Base-by-base conservation (phyloP, 2,113 vertebrate genomes). In the Scartelaos histophorus region DNA sequence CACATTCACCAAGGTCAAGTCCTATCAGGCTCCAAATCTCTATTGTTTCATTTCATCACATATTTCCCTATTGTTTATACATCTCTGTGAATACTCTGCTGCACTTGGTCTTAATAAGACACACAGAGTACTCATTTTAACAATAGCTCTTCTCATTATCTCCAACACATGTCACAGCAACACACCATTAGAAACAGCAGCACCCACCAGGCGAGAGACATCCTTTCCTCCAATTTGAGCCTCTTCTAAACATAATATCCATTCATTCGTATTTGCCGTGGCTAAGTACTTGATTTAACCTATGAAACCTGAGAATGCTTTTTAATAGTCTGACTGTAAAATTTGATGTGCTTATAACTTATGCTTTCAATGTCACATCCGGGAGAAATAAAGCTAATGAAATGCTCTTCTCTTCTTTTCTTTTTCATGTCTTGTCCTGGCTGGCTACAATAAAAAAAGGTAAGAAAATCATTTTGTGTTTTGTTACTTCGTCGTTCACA, bases 361-460 rank as follows among this genome's bases (percentile, higher is more conserved):
- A n/a, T 66, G 35, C 62, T 35, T 71, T 75, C 34, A 43, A 49
- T 72, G 61, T 64, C 61, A 38, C 56, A 46, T 79, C 47, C 74
- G 84, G 74, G 60, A 70, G 19, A 70, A 46, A 54, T 58, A 69
- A 66, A 69, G 21, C 79, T 75, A 51, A 83, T 82, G 89, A 87
- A 90, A 82, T 64, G 67, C 72, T 76, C 53, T 71, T 71, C 67
- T 84, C 73, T 69, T 84, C 56, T 58, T 58, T 7, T 58, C 66
- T 85, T 81, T 82, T 79, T 15, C 73, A 87, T 89, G 82, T 87
- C 71, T 79, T 2, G 0, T 64, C 80, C 82, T 82, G 66, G 53
- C 16, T 60, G 49, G 0, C 65, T 49, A 47, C 82, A 78, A 60
- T 82, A 85, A 87, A 90, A n/a, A 61, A 91, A 94, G 93, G 92